A percentile compares a stretch with the other conserved stretches of the same genome.
phyloP scores from a whole-genome alignment of 1,140 invertebrate genomes.

The Bombyx mandarina region DNA sequence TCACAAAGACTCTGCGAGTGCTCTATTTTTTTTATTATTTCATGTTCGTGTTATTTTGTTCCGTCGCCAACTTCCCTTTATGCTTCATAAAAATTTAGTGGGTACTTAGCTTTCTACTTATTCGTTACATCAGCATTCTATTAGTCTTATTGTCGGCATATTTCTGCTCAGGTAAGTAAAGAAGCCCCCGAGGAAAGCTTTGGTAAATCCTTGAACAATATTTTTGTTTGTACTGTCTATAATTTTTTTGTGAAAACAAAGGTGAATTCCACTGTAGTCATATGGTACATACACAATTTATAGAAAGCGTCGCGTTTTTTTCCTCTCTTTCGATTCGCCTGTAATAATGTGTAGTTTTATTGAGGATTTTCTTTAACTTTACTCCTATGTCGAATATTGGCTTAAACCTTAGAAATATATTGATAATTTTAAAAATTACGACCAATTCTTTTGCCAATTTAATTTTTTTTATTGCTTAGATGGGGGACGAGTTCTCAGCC shows the following conservation, averaged over 20 bases:
- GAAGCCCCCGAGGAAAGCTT: conserved; percentile 1
- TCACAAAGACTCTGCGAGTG: not conserved
- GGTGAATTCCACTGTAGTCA: not conserved
- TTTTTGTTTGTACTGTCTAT: not conserved
- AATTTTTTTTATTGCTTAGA: too few species aligned
- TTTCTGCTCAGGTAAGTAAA: conserved; percentile 10
- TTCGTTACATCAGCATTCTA: conserved; percentile 16
- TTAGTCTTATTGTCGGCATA: conserved; percentile 14
- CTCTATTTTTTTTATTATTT: conserved; percentile 15
- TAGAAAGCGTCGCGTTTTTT: too few species aligned
- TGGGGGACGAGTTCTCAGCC: too few species aligned
- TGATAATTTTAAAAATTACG: too few species aligned
- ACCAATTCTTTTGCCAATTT: too few species aligned
- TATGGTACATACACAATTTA: not conserved
- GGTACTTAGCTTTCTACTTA: conserved; percentile 21
- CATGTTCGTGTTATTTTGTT: conserved; percentile 13
- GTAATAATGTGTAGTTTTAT: too few species aligned
- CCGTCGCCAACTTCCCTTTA: conserved; percentile 16
- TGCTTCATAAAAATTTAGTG: conserved; percentile 23
- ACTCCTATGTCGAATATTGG: too few species aligned
- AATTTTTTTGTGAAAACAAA: not conserved
- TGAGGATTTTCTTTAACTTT: too few species aligned
- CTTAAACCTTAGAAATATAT: too few species aligned
- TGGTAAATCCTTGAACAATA: conserved; percentile 3
- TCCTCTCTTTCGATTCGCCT: too few species aligned